Conservation (phyloP, 1,140 invertebrate genomes). For the Lithobius niger region DNA sequence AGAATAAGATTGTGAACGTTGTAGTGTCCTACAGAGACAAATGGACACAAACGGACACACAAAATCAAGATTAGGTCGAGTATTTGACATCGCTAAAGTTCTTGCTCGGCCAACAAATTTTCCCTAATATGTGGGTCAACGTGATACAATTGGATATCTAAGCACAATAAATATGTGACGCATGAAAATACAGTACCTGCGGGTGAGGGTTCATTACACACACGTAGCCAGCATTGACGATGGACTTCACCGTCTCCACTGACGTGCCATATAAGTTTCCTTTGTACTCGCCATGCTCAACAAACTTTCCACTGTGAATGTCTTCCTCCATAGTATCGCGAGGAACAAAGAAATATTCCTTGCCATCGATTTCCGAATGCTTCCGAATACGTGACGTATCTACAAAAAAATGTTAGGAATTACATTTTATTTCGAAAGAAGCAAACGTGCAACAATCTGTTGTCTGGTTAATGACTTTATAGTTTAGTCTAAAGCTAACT, state of each 20-base stretch:
- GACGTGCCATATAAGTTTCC: conserved; percentile 94
- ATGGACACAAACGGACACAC: too few relatives aligned
- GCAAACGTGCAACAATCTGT: not conserved
- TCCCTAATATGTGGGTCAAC: not conserved
- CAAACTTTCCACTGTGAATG: conserved; percentile 75
- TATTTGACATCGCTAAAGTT: not conserved
- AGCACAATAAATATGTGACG: not conserved
- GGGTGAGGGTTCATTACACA: conserved; percentile 93
- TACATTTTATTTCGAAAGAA: not conserved
- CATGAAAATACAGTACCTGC: conserved; percentile 34
- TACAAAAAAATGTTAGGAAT: conserved; percentile 30
- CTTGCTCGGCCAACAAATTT: not conserved
- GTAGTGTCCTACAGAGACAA: too few relatives aligned
- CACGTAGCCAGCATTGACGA: conserved; percentile 74
- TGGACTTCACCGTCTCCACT: conserved; percentile 68
- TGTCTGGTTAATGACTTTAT: too few relatives aligned
- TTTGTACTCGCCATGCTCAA: conserved; percentile 94
- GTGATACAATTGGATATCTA: not conserved
- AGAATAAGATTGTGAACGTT: too few relatives aligned
- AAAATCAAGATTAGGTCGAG: conserved; percentile 1
- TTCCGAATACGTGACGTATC: conserved; percentile 74
- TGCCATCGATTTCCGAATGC: conserved; percentile 75
- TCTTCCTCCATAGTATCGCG: conserved; percentile 84
- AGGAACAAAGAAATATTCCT: conserved; percentile 87
- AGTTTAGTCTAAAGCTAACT: too few relatives aligned